Evolutionary conservation across 1,140 invertebrate species (phyloP).

Genomic region (Drosophila erecta): DNA sequence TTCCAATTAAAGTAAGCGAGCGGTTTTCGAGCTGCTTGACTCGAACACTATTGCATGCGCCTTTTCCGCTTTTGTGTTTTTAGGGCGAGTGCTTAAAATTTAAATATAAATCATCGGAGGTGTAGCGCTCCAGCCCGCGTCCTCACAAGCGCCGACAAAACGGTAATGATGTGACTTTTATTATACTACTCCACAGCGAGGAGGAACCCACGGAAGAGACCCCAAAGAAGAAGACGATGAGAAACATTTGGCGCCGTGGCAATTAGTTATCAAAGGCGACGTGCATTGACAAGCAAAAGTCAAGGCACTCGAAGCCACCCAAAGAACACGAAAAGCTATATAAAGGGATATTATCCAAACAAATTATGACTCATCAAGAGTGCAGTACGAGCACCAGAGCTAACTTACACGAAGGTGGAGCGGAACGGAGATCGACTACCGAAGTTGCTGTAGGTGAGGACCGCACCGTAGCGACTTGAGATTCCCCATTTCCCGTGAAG

Average conservation of each 20-base stretch:
- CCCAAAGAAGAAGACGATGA: constrained; percentile 29
- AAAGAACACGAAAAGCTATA: constrained; percentile 52
- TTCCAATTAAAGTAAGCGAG: too few species aligned
- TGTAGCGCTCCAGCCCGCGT: neutral
- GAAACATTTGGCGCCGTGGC: constrained; percentile 79
- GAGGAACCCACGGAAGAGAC: constrained; percentile 5
- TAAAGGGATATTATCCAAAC: constrained; percentile 47
- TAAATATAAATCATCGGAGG: constrained; percentile 33
- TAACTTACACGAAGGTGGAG: constrained; percentile 14
- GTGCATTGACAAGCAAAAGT: constrained; percentile 80
- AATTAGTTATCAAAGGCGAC: constrained; percentile 82
- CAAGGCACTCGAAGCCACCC: constrained; percentile 76
- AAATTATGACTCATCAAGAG: constrained; percentile 36
- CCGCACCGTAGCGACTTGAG: neutral
- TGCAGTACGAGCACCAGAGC: neutral
- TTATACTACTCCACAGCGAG: constrained; percentile 43
- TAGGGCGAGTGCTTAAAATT: constrained; percentile 6
- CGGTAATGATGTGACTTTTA: constrained; percentile 76
- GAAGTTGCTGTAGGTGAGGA: constrained; percentile 24
- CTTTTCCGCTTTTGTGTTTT: neutral
- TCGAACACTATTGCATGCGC: neutral
- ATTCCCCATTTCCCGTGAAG: neutral
- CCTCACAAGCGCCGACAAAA: constrained; percentile 61
- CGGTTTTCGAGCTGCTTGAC: neutral
- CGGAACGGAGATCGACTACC: constrained; percentile 9